Evolutionary conservation across 2,797 vertebrate species (phyloP).

Genomic region (Platyrinchus mystaceus): DNA sequence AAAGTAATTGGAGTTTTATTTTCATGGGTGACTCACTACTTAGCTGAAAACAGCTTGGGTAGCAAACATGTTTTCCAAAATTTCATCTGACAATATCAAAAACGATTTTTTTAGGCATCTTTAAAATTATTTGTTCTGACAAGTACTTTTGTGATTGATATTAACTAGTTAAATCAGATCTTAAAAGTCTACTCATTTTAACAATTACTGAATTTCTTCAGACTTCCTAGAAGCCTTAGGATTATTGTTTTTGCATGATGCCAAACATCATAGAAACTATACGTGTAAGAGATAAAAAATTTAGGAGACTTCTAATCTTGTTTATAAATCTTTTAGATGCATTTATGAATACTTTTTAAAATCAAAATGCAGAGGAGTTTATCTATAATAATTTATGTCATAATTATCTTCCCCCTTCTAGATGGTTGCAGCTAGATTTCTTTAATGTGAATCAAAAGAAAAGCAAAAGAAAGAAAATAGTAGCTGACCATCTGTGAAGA

Average conservation of each 20-base stretch:
- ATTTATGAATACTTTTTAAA: background rate
- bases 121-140: background rate
- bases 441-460: background rate
- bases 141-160: constrained; percentile 6
- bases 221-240: background rate
- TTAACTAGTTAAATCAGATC: background rate
- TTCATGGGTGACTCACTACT: constrained; percentile 4
- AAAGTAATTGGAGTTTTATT: constrained; percentile 10
- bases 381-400: background rate
- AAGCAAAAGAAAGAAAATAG: background rate
- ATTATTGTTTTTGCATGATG: background rate
- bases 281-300: background rate
- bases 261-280: background rate
- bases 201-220: background rate
- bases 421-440: background rate
- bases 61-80: constrained; percentile 19
- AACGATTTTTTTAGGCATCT: background rate
- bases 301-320: background rate
- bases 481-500: background rate
- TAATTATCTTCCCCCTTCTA: background rate
- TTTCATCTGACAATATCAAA: background rate
- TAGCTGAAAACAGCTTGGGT: constrained; percentile 19
- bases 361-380: background rate
- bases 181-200: background rate
- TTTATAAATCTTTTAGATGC: background rate